Evolutionary conservation across 2,888 invertebrate species (phyloP).

Genomic region (Mesopsocus fuscifrons): DNA sequence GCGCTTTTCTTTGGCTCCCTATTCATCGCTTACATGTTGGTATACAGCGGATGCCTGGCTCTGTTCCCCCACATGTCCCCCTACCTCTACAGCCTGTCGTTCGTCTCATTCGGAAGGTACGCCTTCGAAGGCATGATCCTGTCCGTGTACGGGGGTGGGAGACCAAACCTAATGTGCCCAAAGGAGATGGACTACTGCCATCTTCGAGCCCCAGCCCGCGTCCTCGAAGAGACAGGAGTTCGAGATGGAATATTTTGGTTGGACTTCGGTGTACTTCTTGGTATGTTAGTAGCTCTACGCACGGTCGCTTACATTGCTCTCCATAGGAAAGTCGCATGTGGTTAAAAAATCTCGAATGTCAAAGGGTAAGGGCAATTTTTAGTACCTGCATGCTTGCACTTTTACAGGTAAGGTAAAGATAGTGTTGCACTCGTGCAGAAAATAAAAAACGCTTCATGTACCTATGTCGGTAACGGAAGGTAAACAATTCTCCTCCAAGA

Average conservation of each 20-base stretch:
- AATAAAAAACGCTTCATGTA: no score
- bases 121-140: conserved; percentile 41
- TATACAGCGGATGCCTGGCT: conserved; percentile 35
- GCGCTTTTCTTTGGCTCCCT: conserved; percentile 32
- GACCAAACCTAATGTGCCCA: conserved; percentile 52
- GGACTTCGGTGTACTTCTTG: conserved; percentile 12
- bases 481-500: no score
- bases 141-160: conserved; percentile 54
- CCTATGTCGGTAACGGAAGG: no score
- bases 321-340: neutral
- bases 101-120: conserved; percentile 32
- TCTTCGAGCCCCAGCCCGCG: conserved; percentile 41
- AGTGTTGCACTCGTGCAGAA: no score
- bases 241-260: conserved; percentile 44
- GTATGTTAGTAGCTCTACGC: neutral
- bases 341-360: no score
- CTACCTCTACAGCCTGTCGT: conserved; percentile 32
- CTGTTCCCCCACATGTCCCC: conserved; percentile 32
- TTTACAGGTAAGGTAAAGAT: no score
- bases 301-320: neutral
- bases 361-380: no score
- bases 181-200: conserved; percentile 48
- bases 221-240: conserved; percentile 53
- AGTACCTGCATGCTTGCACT: no score
- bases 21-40: conserved; percentile 30